Evolutionary conservation across 2,797 vertebrate genomes (phyloP), one percentile per base, ranked within the genome.

Genomic region (Anas bahamensis): DNA sequence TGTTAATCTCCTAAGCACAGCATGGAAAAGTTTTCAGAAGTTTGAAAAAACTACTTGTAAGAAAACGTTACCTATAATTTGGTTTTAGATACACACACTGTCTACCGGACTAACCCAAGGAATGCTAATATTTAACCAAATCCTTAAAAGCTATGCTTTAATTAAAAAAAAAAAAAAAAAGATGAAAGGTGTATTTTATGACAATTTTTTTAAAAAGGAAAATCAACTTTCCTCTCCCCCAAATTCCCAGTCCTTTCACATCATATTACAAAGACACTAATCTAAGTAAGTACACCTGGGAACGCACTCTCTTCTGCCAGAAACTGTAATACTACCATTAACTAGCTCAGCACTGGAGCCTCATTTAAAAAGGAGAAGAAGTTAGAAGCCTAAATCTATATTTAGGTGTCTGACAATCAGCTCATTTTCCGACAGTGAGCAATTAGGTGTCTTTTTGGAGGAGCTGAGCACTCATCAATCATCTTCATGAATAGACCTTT

Each of bases 191-290:
- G 19, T 41, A 22, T 29, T 93, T 75, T 61, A 31, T 78, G 86
- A 83, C 37, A 91, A 31, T 57, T 95, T 78, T 33, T 80, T 90
- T 26, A 68, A 73, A 88, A 83, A 59, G 71, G 15, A 89, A 88
- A 72, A 72, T 72, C 57, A 63, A 3, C 56, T 85, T 13, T 42
- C 4, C 13, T 82, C 37, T 83, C 35, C 39, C 33, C 17, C 66
- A 83, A 66, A 91, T 88, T 92, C 92, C 87, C 89, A 94, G 59
- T 63, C 39, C 83, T 89, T 95, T 92, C 94, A 92, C 73, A 84
- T 93, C 87, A 89, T 84, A 96, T 95, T 88, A 89, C 77, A 92
- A 75, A 96, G 91, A 76, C 84, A 82, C 48, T 87, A 80, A 93
- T 92, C 76, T 83, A 93, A 91, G 53, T 78, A 66, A 29, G 57